A percentile compares a stretch with the other conserved stretches of the same genome.
These are phyloP conservation scores for Villa cingulata DNA, from an alignment of 2,888 invertebrate species.

Conservation along the genomic window DNA sequence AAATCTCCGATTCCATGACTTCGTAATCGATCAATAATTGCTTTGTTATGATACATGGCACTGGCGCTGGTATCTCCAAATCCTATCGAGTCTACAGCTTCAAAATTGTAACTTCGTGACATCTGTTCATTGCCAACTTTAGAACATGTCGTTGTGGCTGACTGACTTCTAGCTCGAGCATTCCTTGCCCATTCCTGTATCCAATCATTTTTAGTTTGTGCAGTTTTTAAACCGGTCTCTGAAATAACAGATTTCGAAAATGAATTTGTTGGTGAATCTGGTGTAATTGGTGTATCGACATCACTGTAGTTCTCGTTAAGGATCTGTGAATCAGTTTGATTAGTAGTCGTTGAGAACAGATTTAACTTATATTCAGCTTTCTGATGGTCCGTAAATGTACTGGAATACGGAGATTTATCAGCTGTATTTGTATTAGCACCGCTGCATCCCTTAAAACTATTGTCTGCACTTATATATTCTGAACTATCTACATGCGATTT, in stretches of 20 bases:
- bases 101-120: conserved; percentile 34
- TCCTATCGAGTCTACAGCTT: conserved; percentile 13
- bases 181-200: conserved; percentile 53
- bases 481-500: conserved; percentile 57
- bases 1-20: conserved; percentile 24
- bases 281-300: conserved; percentile 17
- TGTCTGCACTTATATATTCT: conserved; percentile 37
- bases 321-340: conserved; percentile 22
- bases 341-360: conserved; percentile 23
- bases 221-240: conserved; percentile 25
- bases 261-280: conserved; percentile 23
- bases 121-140: conserved; percentile 18
- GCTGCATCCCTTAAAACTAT: background rate
- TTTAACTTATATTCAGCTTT: conserved; percentile 35
- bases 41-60: conserved; percentile 22
- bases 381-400: conserved; percentile 29
- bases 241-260: conserved; percentile 5
- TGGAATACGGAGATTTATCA: background rate
- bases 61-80: background rate
- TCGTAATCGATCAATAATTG: conserved; percentile 27
- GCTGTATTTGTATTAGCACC: background rate
- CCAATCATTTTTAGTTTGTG: conserved; percentile 39
- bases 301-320: background rate
- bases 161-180: conserved; percentile 36
- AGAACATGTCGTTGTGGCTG: conserved; percentile 15